Evolutionary conservation across 2,797 vertebrate genomes (phyloP), one percentile per base, ranked within the genome.

Genomic region (Valencia hispanica): DNA sequence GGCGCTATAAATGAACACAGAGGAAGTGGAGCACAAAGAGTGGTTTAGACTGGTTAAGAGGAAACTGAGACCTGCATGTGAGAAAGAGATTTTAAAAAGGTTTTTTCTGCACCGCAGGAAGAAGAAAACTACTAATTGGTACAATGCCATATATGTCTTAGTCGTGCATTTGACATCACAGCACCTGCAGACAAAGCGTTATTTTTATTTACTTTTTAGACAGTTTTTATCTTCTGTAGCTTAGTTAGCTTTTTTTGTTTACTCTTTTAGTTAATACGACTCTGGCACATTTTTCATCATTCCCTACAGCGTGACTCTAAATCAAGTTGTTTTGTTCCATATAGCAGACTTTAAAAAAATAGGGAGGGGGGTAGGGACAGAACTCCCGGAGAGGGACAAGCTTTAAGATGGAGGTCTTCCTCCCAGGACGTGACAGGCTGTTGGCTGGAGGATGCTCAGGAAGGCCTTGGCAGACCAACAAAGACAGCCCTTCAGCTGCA

Each of bases 401-500:
- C 95, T 94, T 95, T 89, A 96, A 97, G 97, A 97, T 97, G 96
- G 97, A 98, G 97, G 96, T 96, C 96, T 97, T 97, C 96, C 96
- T 97, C 90, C 94, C 96, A 97, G 97, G 97, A 97, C 95, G 95
- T 89, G 89, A 96, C 94, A 94, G 92, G 94, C 96, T 95, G 94
- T 92, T 94, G 97, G 97, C 97, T 97, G 96, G 96, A 97, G 97
- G 97, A 98, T 97, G 97, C 96, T 97, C 96, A 97, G 97, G 96
- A 97, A 98, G 96, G 96, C 94, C 97, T 98, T 98, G 98, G 97
- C 98, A 95, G 94, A 92, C 95, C 97, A 98, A 99, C 98, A 99
- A 98, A 98, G 98, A 95, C 96, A 97, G 96, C 96, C 97, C 97
- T 99, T 98, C 97, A 98, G 97, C 96, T 96, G 96, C 95, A 97